Conservation (phyloP, 2,888 invertebrate genomes). For the Pegoplata infirma region DNA sequence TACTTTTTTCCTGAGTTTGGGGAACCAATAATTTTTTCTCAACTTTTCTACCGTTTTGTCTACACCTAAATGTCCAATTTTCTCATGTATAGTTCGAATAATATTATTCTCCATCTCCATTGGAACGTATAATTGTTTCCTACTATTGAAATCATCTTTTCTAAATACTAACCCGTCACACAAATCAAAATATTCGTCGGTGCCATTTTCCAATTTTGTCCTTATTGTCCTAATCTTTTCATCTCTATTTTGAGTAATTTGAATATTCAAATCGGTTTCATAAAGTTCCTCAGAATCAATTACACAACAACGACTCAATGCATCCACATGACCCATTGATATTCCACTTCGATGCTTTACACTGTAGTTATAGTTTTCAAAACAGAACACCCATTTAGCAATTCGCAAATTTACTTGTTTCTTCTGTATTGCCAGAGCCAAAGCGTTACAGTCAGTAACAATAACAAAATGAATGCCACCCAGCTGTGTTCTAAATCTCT, state of each 20-base stretch:
- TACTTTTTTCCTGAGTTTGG: slow-evolving; percentile 5
- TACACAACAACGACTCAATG: slow-evolving; percentile 27
- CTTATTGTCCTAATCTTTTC: neutral
- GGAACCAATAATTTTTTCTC: slow-evolving; percentile 36
- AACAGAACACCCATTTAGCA: slow-evolving; percentile 41
- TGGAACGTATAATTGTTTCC: slow-evolving; percentile 7
- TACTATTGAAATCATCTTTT: neutral
- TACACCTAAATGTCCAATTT: slow-evolving; percentile 31
- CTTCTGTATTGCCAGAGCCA: slow-evolving; percentile 34
- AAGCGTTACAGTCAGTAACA: slow-evolving; percentile 52
- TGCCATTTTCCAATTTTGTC: neutral
- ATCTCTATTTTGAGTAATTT: slow-evolving; percentile 9
- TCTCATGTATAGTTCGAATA: slow-evolving; percentile 17
- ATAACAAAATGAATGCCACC: slow-evolving; percentile 53
- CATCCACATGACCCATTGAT: slow-evolving; percentile 48
- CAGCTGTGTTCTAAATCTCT: slow-evolving; percentile 49
- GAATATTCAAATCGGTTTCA: slow-evolving; percentile 20
- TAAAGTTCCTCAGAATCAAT: neutral
- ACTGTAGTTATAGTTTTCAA: slow-evolving; percentile 52
- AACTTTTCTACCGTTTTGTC: slow-evolving; percentile 3
- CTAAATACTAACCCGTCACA: neutral
- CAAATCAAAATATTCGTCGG: neutral
- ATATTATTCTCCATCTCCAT: neutral
- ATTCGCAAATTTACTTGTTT: slow-evolving; percentile 50
- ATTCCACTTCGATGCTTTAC: slow-evolving; percentile 26